Base-by-base conservation (phyloP, 2,888 invertebrate genomes). In the Siphlonurus alternatus region DNA sequence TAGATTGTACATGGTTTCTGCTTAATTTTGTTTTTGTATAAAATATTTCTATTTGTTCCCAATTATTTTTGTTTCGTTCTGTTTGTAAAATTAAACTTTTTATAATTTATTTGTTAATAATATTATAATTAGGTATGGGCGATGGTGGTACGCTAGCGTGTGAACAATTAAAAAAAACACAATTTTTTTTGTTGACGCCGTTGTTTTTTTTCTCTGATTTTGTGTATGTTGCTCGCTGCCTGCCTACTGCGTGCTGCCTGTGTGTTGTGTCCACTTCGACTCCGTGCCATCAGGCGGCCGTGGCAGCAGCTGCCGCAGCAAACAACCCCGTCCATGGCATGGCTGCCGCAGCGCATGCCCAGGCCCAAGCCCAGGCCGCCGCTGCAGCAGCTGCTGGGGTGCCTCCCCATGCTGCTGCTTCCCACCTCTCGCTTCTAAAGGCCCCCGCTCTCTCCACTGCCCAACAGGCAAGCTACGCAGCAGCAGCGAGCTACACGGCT, bases 381-480 rank as follows among this genome's bases (percentile, higher is more conserved):
- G 82, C 82, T 63, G 82, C 81, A 66, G 84, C 84, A 69, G 86
- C 86, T 69, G 86, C 86, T 69, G 86, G 88, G 72, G 87, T 70
- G 83, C 88, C 69, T 83, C 85, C 81, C 68, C 82, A 82, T 63
- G 82, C 81, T 66, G 84, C 84, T 69, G 86, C 86, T 69, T 22
- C 56, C 22, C 56, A 56, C 5, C 56, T 56, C n/a, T 56, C 89
- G 65, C 81, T 90, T 77, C 79, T 89, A 79, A 89, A 89, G 82
- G 87, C 89, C 68, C 89, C 89, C 18, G 59, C 66, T 63, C 65
- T 67, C 65, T 56, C 56, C 56, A 56, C 56, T 56, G 56, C 89
- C 76, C 90, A 89, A 80, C 89, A 91, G 81, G 88, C 88, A 69
- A 88, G 88, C 71, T 90, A 91, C 74, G 89, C 91, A 74, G 89